Base-by-base conservation (phyloP, 2,888 invertebrate genomes). In the Coelopa pilipes region DNA sequence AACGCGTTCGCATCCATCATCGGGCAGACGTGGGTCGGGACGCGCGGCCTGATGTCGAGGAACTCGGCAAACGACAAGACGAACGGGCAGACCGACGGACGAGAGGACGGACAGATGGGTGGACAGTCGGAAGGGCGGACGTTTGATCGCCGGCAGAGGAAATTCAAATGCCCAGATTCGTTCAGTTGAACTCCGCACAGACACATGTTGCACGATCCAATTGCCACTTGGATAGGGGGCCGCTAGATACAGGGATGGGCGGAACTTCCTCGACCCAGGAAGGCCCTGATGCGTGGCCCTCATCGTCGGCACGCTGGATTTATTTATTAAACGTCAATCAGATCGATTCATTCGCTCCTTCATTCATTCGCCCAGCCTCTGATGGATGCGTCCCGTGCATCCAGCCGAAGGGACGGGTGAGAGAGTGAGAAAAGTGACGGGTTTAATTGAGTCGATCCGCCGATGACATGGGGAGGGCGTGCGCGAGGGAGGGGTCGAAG, bases 261-360 rank as follows among this genome's bases (percentile, higher is more conserved):
- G 21, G 15, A 53, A 53, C 34, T 34, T 34, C 34, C 34, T 34
- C 2, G 34, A 34, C 2, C 2, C 34, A 34, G 34, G 7, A 34
- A 34, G 34, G 24, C 53, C n/a, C n/a, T 53, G 53, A 53, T 53
- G 53, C 53, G 53, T 11, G 34, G 34, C 34, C 34, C 34, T 34
- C 34, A 34, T 34, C 34, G 34, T 72, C 24, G 53, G 47, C 59
- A 57, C 47, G 66, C 66, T 66, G n/a, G 66, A 72, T 72, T 72
- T 67, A 72, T 67, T 17, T 67, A 72, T 67, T 17, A 67, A 72
- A 72, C 67, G 67, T 72, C 72, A 72, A 66, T 72, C 72, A 72
- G 47, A 57, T 66, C 67, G 60, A 72, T 72, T 66, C 72, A 72
- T 72, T 72, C 71, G 63, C 53, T 49, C 72, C 55, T 24, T 65